Evolutionary conservation across 2,113 vertebrate genomes (phyloP).

Genomic region (Sardina pilchardus): DNA sequence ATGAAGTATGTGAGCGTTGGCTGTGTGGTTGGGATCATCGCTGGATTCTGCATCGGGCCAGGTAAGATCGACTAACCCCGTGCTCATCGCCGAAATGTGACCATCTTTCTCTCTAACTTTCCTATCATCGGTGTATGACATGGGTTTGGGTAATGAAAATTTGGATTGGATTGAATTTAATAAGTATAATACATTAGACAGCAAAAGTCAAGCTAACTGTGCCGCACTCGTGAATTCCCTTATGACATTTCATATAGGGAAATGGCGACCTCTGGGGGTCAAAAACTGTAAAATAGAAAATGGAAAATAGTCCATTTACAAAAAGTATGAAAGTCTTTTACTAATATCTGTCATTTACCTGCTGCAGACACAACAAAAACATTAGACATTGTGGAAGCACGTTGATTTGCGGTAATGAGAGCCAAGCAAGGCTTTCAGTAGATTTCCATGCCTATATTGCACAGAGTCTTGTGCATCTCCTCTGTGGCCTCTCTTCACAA

Average conservation of each 20-base stretch:
- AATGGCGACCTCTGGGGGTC: constrained; percentile 60
- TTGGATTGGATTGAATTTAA: background rate
- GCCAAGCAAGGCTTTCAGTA: background rate
- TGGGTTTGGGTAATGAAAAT: background rate
- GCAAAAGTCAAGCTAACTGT: no score
- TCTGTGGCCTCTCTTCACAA: background rate
- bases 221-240: constrained; percentile 19
- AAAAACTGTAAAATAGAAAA: constrained; percentile 12
- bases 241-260: constrained; percentile 41
- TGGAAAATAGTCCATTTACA: background rate
- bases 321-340: background rate
- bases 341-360: background rate
- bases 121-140: background rate
- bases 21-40: constrained; percentile 88
- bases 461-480: background rate
- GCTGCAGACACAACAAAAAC: background rate
- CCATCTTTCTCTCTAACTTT: background rate
- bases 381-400: background rate
- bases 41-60: constrained; percentile 89
- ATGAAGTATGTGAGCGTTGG: constrained; percentile 81
- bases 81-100: background rate
- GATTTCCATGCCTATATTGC: background rate
- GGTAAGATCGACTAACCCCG: constrained; percentile 63
- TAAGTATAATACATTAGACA: background rate
- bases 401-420: background rate